Evolutionary conservation across 2,113 vertebrate genomes (phyloP), one percentile per base, ranked within the genome.

Genomic region (Engystomops pustulosus): DNA sequence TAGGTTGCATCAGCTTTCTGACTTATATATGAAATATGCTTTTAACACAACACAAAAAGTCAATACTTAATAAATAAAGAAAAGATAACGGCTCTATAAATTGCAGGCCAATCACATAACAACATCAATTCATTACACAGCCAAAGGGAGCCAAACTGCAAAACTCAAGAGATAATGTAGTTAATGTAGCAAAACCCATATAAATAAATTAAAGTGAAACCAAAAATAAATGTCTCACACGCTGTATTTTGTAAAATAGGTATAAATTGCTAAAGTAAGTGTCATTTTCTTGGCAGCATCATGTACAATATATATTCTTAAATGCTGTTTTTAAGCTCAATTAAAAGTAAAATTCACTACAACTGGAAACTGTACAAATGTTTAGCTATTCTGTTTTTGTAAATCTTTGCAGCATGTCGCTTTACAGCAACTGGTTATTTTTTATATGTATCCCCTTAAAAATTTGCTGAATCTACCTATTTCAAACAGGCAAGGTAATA

Each of bases 211-310:
- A 34, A 67, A 18, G 62, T 34, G 62, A 36, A 67, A 67, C 25
- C 18, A 32, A 67, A 67, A 67, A 67, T 67, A 67, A 36, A 34
- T 6, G 30, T 27, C 17, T 20, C 32, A 67, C 30, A 34, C 27
- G 15, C 58, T 30, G 25, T 27, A 62, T 62, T 62, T 62, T 30
- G 25, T 30, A 30, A 11, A 62, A 62, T 30, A 62, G 58, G 23
- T 62, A 32, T 67, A 67, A 67, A 67, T 34, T 67, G 15, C 18
- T 14, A 34, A 65, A 65, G 27, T 65, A 11, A 65, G 6, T 34
- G 62, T 18, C 30, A 67, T 36, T 15, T 67, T 67, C 30, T 67
- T 67, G 62, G 62, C 62, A 67, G 32, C 62, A 36, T 67, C 62
- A 20, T 34, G 32, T 67, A 32, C 30, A 18, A 2, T 67, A 20